Base-by-base conservation (phyloP, 2,113 vertebrate species). In the Scortum barcoo region DNA sequence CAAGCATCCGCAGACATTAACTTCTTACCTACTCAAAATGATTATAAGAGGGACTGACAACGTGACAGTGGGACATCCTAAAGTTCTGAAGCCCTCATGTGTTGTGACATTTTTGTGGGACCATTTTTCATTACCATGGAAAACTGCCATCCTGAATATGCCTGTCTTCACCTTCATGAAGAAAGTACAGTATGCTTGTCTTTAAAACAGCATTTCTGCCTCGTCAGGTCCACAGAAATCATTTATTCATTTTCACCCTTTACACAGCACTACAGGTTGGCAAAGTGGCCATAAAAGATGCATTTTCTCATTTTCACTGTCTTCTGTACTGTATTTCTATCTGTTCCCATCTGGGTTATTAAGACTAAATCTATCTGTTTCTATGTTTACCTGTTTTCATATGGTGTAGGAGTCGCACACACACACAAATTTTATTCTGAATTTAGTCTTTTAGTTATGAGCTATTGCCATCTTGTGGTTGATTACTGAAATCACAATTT, bases 401-500 rank as follows among this genome's bases (percentile, higher is more conserved):
- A 9, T 2, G 10, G 13, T 14, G 14, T 42, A 26, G 30, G 20
- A 70, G 5, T 48, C 30, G 50, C 14, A 48, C 2, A 11, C 13
- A 57, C 5, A 0, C 8, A n/a, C n/a, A 1, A 1, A 13, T 50
- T 50, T 7, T 50, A 20, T 50, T 50, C 17, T 26, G 9, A n/a
- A n/a, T n/a, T n/a, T 30, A 24, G 42, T n/a, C 33, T 10, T 38
- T 1, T 65, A 42, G 38, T 42, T 42, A 60, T 22, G 40, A 30
- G 12, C 38, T 81, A 24, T 84, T 88, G 73, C 93, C 94, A 93
- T 88, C 95, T 94, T 82, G 89, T 94, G 95, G 84, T 36, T 22
- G 6, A 46, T 9, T 14, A 7, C 6, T 48, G 17, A 13, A 83
- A 80, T 56, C 38, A 76, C 89, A 81, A 0, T 36, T 19, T 53